A percentile compares a stretch with the other conserved stretches of the same genome.
Evolutionary conservation across 2,888 invertebrate genomes (phyloP).

Genomic region (Drosophila colorata): DNA sequence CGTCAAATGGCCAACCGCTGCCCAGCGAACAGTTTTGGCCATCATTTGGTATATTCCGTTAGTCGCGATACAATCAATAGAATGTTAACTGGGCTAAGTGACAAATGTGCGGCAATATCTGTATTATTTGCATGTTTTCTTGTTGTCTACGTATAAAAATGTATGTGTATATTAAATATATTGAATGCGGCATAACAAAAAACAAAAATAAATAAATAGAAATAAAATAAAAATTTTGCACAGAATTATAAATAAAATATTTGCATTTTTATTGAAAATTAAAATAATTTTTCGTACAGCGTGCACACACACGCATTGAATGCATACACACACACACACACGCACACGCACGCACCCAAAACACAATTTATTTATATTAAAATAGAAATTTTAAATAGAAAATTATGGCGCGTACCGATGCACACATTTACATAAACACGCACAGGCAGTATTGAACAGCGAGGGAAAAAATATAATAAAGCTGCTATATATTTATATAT

Average conservation of each 20-base stretch:
- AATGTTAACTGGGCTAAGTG: constrained; percentile 23
- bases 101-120: constrained; percentile 27
- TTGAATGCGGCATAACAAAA: constrained; percentile 31
- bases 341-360: neutral
- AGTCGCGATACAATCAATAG: neutral
- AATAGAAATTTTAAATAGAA: constrained; percentile 45
- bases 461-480: constrained; percentile 1
- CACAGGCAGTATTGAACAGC: constrained; percentile 9
- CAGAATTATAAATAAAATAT: constrained; percentile 75
- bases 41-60: constrained; percentile 1
- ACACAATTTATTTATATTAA: constrained; percentile 37
- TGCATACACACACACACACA: constrained; percentile 8
- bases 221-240: constrained; percentile 7
- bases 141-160: constrained; percentile 1
- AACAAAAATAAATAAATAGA: constrained; percentile 20
- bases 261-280: constrained; percentile 78
- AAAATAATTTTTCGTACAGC: constrained; percentile 66
- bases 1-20: constrained; percentile 17
- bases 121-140: constrained; percentile 5
- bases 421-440: constrained; percentile 20
- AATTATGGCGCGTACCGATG: constrained; percentile 15
- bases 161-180: constrained; percentile 35
- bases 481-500: neutral
- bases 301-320: constrained; percentile 5
- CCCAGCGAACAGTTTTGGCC: constrained; percentile 8